Evolutionary conservation across 2,888 invertebrate genomes (phyloP).

Genomic region (Lamellibrachia satsuma): DNA sequence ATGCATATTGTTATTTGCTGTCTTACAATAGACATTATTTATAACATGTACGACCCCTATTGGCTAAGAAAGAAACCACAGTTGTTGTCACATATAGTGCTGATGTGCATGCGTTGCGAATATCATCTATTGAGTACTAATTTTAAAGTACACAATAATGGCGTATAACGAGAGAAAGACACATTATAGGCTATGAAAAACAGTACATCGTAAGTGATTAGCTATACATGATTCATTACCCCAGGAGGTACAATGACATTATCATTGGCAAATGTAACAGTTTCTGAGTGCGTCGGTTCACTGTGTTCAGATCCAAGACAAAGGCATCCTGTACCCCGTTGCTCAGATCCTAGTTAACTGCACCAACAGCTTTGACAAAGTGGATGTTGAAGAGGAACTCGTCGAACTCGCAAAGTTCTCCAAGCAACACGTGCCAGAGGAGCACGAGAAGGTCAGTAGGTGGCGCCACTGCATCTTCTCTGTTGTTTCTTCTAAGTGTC

Average conservation of each 20-base stretch:
- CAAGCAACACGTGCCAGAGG: constrained; percentile 98
- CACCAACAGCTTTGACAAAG: constrained; percentile 97
- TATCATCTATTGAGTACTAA: no score
- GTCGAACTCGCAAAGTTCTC: constrained; percentile 97
- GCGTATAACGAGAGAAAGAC: no score
- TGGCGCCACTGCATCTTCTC: background rate
- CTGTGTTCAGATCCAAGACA: constrained; percentile 46
- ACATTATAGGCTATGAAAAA: no score
- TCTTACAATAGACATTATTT: no score
- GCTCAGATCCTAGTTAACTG: constrained; percentile 95
- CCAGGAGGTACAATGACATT: background rate
- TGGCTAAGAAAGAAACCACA: no score
- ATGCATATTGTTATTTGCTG: no score
- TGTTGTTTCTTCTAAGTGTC: background rate
- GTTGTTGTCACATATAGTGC: no score
- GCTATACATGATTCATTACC: background rate
- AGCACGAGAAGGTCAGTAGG: constrained; percentile 72
- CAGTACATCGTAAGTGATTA: background rate
- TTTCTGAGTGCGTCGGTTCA: background rate
- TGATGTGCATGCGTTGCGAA: no score
- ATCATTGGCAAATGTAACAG: no score
- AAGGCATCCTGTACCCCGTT: constrained; percentile 67
- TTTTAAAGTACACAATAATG: no score
- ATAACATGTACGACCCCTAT: no score
- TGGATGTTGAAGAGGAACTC: constrained; percentile 95